Percentiles rank a stretch among this genome's conserved stretches.
phyloP scores from a whole-genome alignment of 2,888 invertebrate species.

The Cephonodes hylas region DNA sequence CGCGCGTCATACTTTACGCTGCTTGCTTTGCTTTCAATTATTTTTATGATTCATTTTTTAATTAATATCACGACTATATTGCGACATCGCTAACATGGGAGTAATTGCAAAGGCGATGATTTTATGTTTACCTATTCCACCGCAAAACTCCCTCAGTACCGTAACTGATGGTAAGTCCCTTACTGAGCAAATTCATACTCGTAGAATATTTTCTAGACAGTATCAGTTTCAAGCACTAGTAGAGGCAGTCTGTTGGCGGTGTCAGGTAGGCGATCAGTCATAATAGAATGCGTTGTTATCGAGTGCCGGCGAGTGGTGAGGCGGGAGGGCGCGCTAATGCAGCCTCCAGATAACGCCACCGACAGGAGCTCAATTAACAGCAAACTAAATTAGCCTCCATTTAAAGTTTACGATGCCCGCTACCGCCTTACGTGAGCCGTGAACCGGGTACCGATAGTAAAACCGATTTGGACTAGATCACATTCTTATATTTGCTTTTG shows the following conservation, averaged over 20 bases:
- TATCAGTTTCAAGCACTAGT: background rate
- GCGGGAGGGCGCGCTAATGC: slow-evolving; percentile 61
- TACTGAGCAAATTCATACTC: too few relatives aligned
- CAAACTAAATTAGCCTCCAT: slow-evolving; percentile 78
- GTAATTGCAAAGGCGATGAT: too few relatives aligned
- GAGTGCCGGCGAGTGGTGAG: slow-evolving; percentile 33
- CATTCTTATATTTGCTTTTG: background rate
- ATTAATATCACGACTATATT: too few relatives aligned
- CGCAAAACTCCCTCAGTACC: too few relatives aligned
- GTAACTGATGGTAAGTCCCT: too few relatives aligned
- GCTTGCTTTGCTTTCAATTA: background rate
- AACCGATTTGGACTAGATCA: slow-evolving; percentile 50
- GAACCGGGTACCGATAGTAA: slow-evolving; percentile 51
- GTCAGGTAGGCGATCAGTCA: slow-evolving; percentile 50
- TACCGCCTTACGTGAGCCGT: slow-evolving; percentile 73
- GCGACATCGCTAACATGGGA: too few relatives aligned
- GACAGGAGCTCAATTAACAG: slow-evolving; percentile 78
- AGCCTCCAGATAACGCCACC: slow-evolving; percentile 61
- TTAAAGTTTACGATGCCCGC: slow-evolving; percentile 78
- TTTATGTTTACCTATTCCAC: too few relatives aligned
- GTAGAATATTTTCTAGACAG: background rate
- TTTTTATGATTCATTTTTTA: too few relatives aligned
- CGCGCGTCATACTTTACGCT: slow-evolving; percentile 11
- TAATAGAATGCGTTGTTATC: slow-evolving; percentile 53
- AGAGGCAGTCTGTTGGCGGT: background rate